Percentiles rank a stretch among this genome's conserved stretches.
Conservation (phyloP, 64 coral and sea anemone species). For the Orbicella faveolata region DNA sequence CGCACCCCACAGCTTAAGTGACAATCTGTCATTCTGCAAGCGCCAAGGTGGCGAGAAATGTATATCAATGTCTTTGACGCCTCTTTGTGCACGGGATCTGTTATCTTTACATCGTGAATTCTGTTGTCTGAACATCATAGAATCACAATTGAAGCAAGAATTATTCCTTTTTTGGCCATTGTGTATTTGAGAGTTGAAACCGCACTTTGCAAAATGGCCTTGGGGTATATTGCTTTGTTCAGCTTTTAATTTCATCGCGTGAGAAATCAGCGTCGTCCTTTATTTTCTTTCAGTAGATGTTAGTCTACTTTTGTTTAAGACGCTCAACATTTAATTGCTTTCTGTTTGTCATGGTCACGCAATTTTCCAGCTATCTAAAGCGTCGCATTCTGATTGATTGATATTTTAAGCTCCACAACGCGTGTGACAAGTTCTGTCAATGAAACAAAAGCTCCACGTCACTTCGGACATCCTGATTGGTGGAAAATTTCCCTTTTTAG, state of each 20-base stretch:
- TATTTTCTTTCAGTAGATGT: background rate
- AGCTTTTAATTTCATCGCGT: slow-evolving; percentile 2
- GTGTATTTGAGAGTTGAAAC: background rate
- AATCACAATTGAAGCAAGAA: background rate
- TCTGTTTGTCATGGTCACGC: background rate
- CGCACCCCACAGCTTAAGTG: background rate
- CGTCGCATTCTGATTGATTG: background rate
- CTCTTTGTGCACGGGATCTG: background rate
- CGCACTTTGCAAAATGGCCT: background rate
- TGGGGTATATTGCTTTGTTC: background rate
- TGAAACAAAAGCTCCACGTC: background rate
- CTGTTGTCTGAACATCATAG: background rate
- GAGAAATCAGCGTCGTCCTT: background rate
- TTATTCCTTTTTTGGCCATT: background rate
- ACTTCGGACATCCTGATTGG: background rate
- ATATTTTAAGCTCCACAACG: background rate
- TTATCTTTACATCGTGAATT: background rate
- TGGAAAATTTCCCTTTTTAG: background rate
- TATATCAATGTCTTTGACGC: background rate
- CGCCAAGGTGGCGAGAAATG: background rate
- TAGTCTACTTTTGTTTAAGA: background rate
- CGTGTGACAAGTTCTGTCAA: slow-evolving; percentile 3
- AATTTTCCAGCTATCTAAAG: background rate
- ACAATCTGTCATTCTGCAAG: background rate
- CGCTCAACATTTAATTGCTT: background rate